Evolutionary conservation across 2,113 vertebrate species (phyloP).

Genomic region (Rhegmatorhina hoffmannsi): DNA sequence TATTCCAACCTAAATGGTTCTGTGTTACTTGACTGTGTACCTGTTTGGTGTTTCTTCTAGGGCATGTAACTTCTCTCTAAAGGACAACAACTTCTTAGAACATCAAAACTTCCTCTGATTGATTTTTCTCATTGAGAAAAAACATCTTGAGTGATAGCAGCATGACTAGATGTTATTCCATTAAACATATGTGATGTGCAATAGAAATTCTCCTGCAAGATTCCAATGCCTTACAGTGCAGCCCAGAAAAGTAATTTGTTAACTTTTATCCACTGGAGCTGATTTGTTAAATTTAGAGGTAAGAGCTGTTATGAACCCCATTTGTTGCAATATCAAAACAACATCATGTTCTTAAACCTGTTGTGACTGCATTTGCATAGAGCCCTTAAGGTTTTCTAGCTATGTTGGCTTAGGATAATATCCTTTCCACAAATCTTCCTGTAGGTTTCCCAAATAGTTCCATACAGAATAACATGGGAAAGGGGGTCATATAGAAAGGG

Average conservation of each 20-base stretch:
- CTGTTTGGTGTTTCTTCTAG: background rate
- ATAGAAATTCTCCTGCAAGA: background rate
- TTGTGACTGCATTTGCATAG: background rate
- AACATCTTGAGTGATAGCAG: background rate
- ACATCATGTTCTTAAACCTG: background rate
- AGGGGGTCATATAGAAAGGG: background rate
- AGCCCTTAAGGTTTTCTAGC: background rate
- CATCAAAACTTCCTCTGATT: background rate
- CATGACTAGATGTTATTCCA: background rate
- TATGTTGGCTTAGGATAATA: background rate
- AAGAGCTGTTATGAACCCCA: background rate
- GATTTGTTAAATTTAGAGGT: background rate
- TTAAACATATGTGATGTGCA: background rate
- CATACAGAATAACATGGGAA: background rate
- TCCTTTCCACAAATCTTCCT: background rate
- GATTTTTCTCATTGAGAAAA: background rate
- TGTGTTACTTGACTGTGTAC: background rate
- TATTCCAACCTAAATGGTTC: background rate
- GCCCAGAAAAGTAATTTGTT: background rate
- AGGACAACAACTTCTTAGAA: background rate
- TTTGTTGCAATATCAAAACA: background rate
- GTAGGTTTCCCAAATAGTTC: background rate
- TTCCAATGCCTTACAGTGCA: background rate
- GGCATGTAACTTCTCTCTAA: background rate
- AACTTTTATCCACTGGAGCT: background rate